These are phyloP conservation scores for Ypsolopha scabrella DNA, from an alignment of 2,888 invertebrate species.

Conservation along the genomic window DNA sequence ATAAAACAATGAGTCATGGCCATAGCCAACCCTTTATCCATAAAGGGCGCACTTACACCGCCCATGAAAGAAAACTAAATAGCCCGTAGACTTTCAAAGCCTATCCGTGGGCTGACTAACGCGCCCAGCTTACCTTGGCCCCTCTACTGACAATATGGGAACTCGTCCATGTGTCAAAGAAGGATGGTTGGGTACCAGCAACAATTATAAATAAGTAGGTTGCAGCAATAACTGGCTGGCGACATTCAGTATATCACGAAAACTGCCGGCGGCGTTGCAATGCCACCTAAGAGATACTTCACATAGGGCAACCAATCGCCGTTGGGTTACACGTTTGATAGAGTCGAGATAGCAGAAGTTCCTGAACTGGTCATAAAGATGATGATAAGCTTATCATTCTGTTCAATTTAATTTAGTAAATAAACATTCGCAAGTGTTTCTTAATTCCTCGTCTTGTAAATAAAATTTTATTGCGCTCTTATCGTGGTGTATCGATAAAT, in stretches of 20 bases:
- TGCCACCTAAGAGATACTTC: slow-evolving; percentile 54
- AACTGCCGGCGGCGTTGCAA: slow-evolving; percentile 61
- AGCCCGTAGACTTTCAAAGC: slow-evolving; percentile 34
- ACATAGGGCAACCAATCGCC: slow-evolving; percentile 22
- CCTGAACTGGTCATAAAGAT: neutral
- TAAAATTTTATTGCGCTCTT: too few species aligned
- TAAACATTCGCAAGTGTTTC: too few species aligned
- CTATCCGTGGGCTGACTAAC: neutral
- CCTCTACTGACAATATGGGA: neutral
- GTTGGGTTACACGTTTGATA: neutral
- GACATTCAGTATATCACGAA: slow-evolving; percentile 65
- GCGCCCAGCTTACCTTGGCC: slow-evolving; percentile 32
- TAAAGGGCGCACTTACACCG: slow-evolving; percentile 19
- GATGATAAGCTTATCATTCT: too few species aligned
- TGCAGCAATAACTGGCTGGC: slow-evolving; percentile 58
- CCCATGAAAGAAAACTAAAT: slow-evolving; percentile 61
- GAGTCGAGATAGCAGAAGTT: neutral
- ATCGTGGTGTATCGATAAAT: too few species aligned
- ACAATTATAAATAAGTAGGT: slow-evolving; percentile 68
- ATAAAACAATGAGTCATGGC: too few species aligned
- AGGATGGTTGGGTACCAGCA: slow-evolving; percentile 14
- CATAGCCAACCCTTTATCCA: neutral
- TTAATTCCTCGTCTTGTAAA: too few species aligned
- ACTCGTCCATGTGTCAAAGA: neutral
- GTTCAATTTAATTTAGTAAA: too few species aligned